Evolutionary conservation across 1,140 invertebrate species (phyloP).

Genomic region (Meloidogyne floridensis): DNA sequence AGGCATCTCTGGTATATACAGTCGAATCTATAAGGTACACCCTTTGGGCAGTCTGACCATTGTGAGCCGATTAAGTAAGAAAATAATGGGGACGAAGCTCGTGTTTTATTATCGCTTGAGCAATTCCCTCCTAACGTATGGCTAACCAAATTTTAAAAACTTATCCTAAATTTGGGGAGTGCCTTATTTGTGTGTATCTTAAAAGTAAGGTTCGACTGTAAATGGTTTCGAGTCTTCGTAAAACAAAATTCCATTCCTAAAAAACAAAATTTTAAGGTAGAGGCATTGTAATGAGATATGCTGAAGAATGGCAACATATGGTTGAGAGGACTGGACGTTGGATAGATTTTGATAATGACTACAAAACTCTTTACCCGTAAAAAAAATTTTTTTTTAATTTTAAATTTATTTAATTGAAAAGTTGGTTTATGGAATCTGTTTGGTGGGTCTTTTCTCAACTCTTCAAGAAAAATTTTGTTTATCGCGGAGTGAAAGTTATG

Average conservation of each 20-base stretch:
- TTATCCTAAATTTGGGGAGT: no score
- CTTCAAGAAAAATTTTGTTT: slow-evolving; percentile 90
- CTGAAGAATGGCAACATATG: slow-evolving; percentile 86
- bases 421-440: slow-evolving; percentile 94
- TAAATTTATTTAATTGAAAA: background rate
- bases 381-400: background rate
- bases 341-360: slow-evolving; percentile 99
- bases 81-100: no score
- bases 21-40: no score
- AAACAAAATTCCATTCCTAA: no score
- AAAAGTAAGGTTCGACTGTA: no score
- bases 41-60: slow-evolving; percentile 94
- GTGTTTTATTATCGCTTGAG: no score
- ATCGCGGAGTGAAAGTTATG: slow-evolving; percentile 95
- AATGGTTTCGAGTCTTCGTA: no score
- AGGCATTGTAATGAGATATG: slow-evolving; percentile 90
- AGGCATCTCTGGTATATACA: no score
- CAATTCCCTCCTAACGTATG: no score
- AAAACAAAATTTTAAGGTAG: slow-evolving; percentile 66
- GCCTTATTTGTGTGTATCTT: no score
- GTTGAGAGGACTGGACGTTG: slow-evolving; percentile 87
- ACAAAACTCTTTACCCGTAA: slow-evolving; percentile 93
- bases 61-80: no score
- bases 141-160: no score
- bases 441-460: slow-evolving; percentile 99